A percentile compares a stretch with the other conserved stretches of the same genome.
Evolutionary conservation across 2,888 invertebrate genomes (phyloP).

Genomic region (Galerucella nymphaeae): DNA sequence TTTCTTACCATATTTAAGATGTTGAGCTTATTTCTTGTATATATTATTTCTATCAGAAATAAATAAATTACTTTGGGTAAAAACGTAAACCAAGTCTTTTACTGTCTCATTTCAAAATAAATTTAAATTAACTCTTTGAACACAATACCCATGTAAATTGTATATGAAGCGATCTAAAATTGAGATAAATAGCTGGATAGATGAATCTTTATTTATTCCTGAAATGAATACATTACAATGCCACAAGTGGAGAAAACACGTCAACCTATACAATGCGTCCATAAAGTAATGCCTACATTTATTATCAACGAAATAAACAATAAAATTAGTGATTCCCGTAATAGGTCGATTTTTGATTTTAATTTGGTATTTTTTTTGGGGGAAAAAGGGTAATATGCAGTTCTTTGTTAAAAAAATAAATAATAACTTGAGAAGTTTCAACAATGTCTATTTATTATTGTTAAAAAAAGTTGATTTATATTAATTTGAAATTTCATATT

Average conservation of each 20-base stretch:
- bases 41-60: not conserved
- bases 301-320: too few relatives aligned
- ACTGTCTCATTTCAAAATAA: conserved; percentile 2
- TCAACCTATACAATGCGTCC: not conserved
- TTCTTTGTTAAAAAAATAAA: too few relatives aligned
- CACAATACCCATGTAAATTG: conserved; percentile 4
- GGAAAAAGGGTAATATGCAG: too few relatives aligned
- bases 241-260: not conserved
- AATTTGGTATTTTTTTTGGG: too few relatives aligned
- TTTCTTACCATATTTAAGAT: too few relatives aligned
- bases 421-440: too few relatives aligned
- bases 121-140: not conserved
- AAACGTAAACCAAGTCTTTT: not conserved
- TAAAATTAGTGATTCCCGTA: too few relatives aligned
- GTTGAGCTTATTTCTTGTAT: not conserved
- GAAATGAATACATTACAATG: conserved; percentile 6
- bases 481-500: too few relatives aligned
- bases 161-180: conserved; percentile 1
- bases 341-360: too few relatives aligned
- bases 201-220: conserved; percentile 13
- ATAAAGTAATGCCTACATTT: too few relatives aligned
- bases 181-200: conserved; percentile 1
- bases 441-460: too few relatives aligned
- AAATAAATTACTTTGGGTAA: not conserved
- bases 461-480: too few relatives aligned